Evolutionary conservation across 2,113 vertebrate species (phyloP).

Genomic region (Columba livia): DNA sequence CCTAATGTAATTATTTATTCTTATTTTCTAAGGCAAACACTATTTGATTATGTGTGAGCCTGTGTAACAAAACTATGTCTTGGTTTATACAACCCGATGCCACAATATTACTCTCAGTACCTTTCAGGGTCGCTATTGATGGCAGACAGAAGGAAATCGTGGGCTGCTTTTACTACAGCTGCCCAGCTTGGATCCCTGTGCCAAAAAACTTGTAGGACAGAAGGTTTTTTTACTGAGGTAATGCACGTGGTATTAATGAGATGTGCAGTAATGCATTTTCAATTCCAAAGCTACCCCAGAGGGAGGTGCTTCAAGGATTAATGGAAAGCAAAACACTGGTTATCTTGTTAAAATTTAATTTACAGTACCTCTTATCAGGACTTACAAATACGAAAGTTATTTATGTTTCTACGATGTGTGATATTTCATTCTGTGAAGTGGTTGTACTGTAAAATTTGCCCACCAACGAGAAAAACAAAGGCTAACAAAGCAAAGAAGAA

Average conservation of each 20-base stretch:
- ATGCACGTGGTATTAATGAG: background rate
- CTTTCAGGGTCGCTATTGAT: background rate
- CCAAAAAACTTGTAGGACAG: background rate
- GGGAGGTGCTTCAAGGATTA: slow-evolving; percentile 19
- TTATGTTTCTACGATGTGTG: background rate
- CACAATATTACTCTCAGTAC: background rate
- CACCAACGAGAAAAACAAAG: background rate
- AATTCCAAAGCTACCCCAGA: background rate
- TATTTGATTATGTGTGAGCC: background rate
- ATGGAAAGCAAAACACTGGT: slow-evolving; percentile 13
- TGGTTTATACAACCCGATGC: background rate
- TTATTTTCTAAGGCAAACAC: background rate
- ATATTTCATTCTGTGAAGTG: background rate
- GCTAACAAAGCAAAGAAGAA: background rate
- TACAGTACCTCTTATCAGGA: background rate
- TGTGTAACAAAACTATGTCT: background rate
- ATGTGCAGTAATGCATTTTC: slow-evolving; percentile 23
- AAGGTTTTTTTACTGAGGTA: background rate
- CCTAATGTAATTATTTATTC: background rate
- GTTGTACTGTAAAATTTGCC: background rate
- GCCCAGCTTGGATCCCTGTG: background rate
- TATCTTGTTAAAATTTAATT: slow-evolving; percentile 39
- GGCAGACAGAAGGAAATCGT: background rate
- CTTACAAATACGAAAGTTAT: background rate
- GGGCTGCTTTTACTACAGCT: background rate